These are phyloP conservation scores for Girardinichthys multiradiatus DNA, from an alignment of 2,113 vertebrate genomes.

Conservation along the genomic window DNA sequence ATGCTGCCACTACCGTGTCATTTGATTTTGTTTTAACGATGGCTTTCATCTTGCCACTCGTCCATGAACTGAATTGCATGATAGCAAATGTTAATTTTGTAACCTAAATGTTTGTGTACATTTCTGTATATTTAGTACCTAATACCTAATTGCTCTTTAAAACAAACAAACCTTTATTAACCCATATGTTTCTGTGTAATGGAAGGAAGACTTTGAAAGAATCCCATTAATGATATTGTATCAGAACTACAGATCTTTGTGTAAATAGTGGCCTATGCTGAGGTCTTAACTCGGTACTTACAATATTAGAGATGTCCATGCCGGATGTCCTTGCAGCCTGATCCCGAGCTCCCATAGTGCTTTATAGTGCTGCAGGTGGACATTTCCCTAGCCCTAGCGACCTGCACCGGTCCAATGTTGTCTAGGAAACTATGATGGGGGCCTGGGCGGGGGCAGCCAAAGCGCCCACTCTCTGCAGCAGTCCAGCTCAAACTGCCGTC, in stretches of 20 bases:
- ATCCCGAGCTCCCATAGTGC: conserved; percentile 13
- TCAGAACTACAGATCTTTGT: not conserved
- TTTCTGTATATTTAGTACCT: too few relatives aligned
- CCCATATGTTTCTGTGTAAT: not conserved
- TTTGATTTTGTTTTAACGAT: too few relatives aligned
- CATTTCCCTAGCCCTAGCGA: conserved; percentile 55
- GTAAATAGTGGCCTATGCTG: too few relatives aligned
- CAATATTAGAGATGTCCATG: not conserved
- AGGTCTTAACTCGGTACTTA: conserved; percentile 9
- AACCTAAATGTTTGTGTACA: too few relatives aligned
- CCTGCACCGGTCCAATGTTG: conserved; percentile 65
- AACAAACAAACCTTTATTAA: too few relatives aligned
- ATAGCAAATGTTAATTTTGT: too few relatives aligned
- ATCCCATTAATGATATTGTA: too few relatives aligned
- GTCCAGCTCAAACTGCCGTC: conserved; percentile 31
- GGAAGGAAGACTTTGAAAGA: not conserved
- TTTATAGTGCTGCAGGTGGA: conserved; percentile 22
- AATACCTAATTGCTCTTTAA: too few relatives aligned
- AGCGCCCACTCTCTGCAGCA: conserved; percentile 58
- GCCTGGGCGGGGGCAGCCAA: conserved; percentile 28
- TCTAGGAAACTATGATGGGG: conserved; percentile 69
- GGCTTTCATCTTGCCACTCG: too few relatives aligned
- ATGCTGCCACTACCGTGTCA: too few relatives aligned
- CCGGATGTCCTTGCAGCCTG: not conserved
- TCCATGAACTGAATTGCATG: too few relatives aligned